A percentile compares a stretch with the other conserved stretches of the same genome.
Conservation (phyloP, 2,888 invertebrate genomes). For the Hypolimnas misippus region DNA sequence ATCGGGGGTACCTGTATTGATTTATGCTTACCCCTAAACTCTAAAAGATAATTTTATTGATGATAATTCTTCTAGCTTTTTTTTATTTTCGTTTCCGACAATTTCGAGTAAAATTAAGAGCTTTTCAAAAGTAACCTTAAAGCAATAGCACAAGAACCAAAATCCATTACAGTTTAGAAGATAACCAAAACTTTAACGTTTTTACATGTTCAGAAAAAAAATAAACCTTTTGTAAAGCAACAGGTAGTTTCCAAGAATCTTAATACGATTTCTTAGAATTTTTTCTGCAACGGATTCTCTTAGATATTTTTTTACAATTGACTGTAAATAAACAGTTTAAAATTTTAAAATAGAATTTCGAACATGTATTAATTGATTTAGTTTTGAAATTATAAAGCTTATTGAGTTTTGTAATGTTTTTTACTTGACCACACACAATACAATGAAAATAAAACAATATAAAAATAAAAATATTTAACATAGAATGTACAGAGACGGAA, state of each 20-base stretch:
- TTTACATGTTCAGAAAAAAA: constrained; percentile 1
- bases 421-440: too few relatives aligned
- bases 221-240: constrained; percentile 31
- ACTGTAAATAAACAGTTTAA: too few relatives aligned
- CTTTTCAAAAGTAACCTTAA: not conserved
- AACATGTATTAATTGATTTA: too few relatives aligned
- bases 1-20: constrained; percentile 33
- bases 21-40: constrained; percentile 33
- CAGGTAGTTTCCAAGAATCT: constrained; percentile 59
- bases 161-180: not conserved
- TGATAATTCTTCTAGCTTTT: constrained; percentile 22
- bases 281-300: constrained; percentile 48
- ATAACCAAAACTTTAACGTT: not conserved
- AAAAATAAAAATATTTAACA: too few relatives aligned
- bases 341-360: too few relatives aligned
- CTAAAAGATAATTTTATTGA: constrained; percentile 37
- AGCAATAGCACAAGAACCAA: not conserved
- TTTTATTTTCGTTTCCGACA: not conserved
- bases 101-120: not conserved
- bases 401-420: too few relatives aligned
- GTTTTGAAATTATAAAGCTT: too few relatives aligned
- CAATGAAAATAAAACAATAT: too few relatives aligned
- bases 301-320: too few relatives aligned
- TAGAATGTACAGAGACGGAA: too few relatives aligned
- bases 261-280: constrained; percentile 60